Evolutionary conservation across 2,797 vertebrate genomes (phyloP).

Genomic region (Oreortyx pictus): DNA sequence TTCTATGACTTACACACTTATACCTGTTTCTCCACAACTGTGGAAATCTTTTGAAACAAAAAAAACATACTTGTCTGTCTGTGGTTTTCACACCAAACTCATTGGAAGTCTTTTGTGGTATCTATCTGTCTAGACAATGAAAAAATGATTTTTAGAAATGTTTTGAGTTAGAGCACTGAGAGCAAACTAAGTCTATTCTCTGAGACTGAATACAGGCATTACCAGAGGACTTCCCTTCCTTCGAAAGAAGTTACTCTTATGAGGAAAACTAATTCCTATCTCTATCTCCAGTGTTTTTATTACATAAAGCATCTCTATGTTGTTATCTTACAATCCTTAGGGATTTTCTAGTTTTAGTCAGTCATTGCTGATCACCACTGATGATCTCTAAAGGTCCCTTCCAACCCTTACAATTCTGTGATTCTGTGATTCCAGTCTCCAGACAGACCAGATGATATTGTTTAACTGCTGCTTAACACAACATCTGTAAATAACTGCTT

Average conservation of each 20-base stretch:
- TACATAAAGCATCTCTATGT: not conserved
- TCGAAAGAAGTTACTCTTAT: not conserved
- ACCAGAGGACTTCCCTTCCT: not conserved
- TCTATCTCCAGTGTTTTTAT: not conserved
- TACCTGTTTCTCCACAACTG: not conserved
- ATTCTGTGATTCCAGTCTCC: not conserved
- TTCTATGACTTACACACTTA: not conserved
- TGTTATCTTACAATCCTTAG: not conserved
- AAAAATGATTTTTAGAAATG: not conserved
- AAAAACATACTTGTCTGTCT: not conserved
- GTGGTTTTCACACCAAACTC: not conserved
- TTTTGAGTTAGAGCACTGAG: not conserved
- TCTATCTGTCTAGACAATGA: not conserved
- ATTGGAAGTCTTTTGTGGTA: not conserved
- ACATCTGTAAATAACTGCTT: not conserved
- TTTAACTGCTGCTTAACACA: not conserved
- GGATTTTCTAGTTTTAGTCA: not conserved
- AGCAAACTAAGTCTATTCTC: not conserved
- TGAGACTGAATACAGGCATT: not conserved
- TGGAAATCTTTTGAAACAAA: not conserved
- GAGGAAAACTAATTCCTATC: conserved; percentile 13
- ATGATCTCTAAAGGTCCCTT: too few species aligned
- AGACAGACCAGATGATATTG: not conserved
- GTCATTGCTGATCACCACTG: not conserved
- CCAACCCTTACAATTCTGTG: too few species aligned